Base-by-base conservation (phyloP, 2,888 invertebrate genomes). In the Hartigia nigra region DNA sequence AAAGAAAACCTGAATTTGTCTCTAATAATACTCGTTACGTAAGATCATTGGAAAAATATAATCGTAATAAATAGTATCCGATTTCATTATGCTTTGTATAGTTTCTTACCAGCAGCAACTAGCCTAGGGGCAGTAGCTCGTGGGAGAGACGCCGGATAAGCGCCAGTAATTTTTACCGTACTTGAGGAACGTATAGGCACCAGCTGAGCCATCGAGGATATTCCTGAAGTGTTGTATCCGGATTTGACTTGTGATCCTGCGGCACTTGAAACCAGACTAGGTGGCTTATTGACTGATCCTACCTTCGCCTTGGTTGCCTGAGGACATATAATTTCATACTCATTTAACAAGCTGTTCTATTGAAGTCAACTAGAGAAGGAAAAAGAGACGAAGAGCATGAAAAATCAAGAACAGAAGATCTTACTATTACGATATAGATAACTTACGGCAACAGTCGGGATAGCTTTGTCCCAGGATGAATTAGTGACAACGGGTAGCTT, bases 381-480 rank as follows among this genome's bases (percentile, higher is more conserved):
- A 31, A 12, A 31, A 70, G 31, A 31, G 2, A 12, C 5, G 14
- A 31, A 11, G 31, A 79, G 36, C 12, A 78, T 55, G 76, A 78
- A 77, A 12, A 72, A 12, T n/a, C 31, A 23, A 31, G 31, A 72
- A 14, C 31, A 32, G 72, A 32, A 31, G 0, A 31, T 32, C 34
- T 31, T 23, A 31, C 4, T 23, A 23, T 14, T 72, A 32, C 31
- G 32, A 12, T 12, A 1, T 14, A 72, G 31, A 75, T 77, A 36
- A 89, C 92, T 91, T 88, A 93, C 93, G 76, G 93, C 92, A 83
- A 92, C 91, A 82, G 88, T 86, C 37, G 90, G 86, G 77, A 88
- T 82, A 92, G 92, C 92, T 91, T 94, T 94, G 86, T 94, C 94
- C 94, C 94, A 94, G 35, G 93, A 92, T 3, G 93, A 93, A 69